Conservation (phyloP, 64 coral and sea anemone genomes). For the Dendrophyllia cribrosa region DNA sequence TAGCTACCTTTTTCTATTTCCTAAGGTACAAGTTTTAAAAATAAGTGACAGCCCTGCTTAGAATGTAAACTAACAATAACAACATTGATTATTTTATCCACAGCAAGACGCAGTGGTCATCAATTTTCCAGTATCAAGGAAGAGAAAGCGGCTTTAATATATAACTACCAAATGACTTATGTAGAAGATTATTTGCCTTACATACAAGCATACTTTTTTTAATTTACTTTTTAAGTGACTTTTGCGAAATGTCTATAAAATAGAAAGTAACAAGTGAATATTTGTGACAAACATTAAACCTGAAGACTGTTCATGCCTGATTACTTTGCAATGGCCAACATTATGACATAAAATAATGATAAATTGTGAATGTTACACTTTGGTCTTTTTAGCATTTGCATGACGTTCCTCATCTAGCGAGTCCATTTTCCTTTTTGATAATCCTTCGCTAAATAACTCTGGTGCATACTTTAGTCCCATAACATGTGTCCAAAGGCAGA, state of each 20-base stretch:
- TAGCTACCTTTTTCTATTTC: too few relatives aligned
- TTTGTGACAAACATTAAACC: too few relatives aligned
- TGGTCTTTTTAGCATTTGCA: not conserved
- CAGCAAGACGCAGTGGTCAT: not conserved
- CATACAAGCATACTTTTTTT: too few relatives aligned
- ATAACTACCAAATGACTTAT: not conserved
- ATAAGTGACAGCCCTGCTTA: too few relatives aligned
- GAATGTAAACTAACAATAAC: too few relatives aligned
- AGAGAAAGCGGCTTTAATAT: not conserved
- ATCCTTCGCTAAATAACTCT: constrained; percentile 42
- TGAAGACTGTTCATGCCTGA: too few relatives aligned
- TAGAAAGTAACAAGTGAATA: too few relatives aligned
- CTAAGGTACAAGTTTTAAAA: too few relatives aligned
- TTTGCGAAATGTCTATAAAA: too few relatives aligned
- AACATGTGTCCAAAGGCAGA: constrained; percentile 84
- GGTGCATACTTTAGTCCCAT: constrained; percentile 71
- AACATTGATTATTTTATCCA: not conserved
- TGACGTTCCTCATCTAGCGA: not conserved
- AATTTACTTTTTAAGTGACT: too few relatives aligned
- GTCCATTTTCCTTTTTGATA: constrained; percentile 13
- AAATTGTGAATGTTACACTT: not conserved
- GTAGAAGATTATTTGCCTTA: not conserved
- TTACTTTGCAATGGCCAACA: too few relatives aligned
- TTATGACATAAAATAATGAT: too few relatives aligned
- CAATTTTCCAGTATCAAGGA: not conserved